Evolutionary conservation across 2,113 vertebrate species (phyloP), one percentile per base, ranked within the genome.

Genomic region (Mormyrus iriodes): DNA sequence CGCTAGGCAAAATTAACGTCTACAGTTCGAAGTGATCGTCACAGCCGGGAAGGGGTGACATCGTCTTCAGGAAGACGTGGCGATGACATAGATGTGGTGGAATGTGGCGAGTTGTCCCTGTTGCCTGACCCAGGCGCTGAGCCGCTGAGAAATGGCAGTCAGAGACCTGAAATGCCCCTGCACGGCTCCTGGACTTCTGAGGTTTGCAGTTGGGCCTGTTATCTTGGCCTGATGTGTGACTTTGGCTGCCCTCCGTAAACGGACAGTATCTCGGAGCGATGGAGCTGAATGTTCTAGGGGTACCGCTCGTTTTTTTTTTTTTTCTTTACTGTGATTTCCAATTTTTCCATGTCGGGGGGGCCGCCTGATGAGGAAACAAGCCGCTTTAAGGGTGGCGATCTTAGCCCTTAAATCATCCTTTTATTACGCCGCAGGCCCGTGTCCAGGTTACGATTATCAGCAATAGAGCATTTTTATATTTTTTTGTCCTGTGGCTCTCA

Each of bases 401-500:
- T 27, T 13, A 85, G n/a, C 39, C 27, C 46, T 9, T 89, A 89
- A 85, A 85, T 89, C 55, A 31, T 44, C 17, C 8, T 65, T 89
- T 85, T 89, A 61, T 85, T 49, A 65, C 44, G 42, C 12, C 31
- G 12, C 58, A 31, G 55, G 58, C 82, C n/a, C 1, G 44, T 15
- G 35, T 69, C 58, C 84, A 65, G 83, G 55, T 35, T 13, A 21
- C 51, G 48, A 79, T 79, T 27, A 48, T 15, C 87, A 27, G 61
- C 12, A 73, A 88, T 52, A 39, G 19, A 44, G 35, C 85, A 39
- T 42, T 73, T 88, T 73, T 27, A 44, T 65, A 65, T 85, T 49
- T 84, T 65, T 89, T 51, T 86, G 69, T 90, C 89, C 83, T 3
- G 21, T 48, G 61, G 58, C 52, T 49, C 89, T 82, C 49, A 42